A percentile compares a stretch with the other conserved stretches of the same genome.
Evolutionary conservation across 2,888 invertebrate species (phyloP).

Genomic region (Ectemnius cavifrons): DNA sequence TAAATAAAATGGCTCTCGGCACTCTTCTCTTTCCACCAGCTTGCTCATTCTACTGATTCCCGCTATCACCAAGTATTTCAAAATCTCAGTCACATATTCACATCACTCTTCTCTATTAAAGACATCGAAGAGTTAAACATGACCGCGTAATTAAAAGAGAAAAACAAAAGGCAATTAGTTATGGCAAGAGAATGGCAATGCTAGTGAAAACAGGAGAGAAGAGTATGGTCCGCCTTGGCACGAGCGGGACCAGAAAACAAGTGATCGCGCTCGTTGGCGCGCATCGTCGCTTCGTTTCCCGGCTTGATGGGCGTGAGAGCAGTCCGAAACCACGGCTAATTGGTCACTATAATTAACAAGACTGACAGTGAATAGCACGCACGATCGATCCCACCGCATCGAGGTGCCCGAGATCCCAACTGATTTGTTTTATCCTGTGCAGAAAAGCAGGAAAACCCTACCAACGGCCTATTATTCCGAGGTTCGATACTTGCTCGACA

Average conservation of each 20-base stretch:
- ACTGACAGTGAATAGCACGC: conserved; percentile 48
- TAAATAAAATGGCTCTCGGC: too few relatives aligned
- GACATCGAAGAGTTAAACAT: too few relatives aligned
- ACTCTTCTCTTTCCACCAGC: too few relatives aligned
- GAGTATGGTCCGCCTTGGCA: not conserved
- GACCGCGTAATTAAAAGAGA: too few relatives aligned
- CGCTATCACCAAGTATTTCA: too few relatives aligned
- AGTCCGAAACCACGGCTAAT: conserved; percentile 65
- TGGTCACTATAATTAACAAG: conserved; percentile 71
- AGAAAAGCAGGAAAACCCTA: conserved; percentile 15
- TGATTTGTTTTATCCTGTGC: conserved; percentile 44
- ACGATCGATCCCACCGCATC: conserved; percentile 35
- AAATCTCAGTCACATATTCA: too few relatives aligned
- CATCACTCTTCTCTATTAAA: too few relatives aligned
- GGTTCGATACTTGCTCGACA: not conserved
- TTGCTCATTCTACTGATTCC: too few relatives aligned
- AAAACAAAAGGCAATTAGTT: too few relatives aligned
- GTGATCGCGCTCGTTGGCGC: not conserved
- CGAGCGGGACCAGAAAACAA: not conserved
- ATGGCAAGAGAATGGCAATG: too few relatives aligned
- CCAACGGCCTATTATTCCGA: not conserved
- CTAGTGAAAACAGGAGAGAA: not conserved
- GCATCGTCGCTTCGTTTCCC: conserved; percentile 14
- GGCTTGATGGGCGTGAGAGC: conserved; percentile 37
- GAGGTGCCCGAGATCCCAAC: conserved; percentile 27